Evolutionary conservation across 2,888 invertebrate species (phyloP).

Genomic region (Drosophila koepferae): DNA sequence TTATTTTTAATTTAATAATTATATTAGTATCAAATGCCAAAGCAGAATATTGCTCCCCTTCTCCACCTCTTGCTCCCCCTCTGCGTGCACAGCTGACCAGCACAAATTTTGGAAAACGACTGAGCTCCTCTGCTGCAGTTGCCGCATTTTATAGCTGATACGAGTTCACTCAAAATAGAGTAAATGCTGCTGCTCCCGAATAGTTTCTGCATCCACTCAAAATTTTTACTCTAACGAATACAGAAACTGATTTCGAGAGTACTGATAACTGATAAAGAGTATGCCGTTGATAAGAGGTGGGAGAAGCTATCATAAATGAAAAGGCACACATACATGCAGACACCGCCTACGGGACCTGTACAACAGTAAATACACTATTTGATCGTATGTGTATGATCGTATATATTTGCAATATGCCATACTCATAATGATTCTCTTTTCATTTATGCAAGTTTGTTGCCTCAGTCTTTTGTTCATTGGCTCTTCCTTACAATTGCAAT

Average conservation of each 20-base stretch:
- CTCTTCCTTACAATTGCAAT: neutral
- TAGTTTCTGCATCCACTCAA: neutral
- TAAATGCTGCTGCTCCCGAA: neutral
- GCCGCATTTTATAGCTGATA: neutral
- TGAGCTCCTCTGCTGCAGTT: neutral
- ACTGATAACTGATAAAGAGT: too few species aligned
- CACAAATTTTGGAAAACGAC: neutral
- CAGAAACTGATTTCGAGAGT: too few species aligned
- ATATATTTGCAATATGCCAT: neutral
- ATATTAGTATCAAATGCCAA: neutral
- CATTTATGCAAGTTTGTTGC: conserved; percentile 39
- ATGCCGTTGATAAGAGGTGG: neutral
- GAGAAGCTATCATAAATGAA: neutral
- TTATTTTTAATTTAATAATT: neutral
- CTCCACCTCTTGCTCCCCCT: neutral
- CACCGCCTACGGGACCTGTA: neutral
- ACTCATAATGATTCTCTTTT: neutral
- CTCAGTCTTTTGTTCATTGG: conserved; percentile 38
- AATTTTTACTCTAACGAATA: too few species aligned
- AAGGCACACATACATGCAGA: neutral
- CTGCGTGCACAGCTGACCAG: neutral
- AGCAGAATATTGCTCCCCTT: neutral
- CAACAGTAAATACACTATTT: neutral
- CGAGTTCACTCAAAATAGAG: neutral
- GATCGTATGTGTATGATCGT: neutral